Conservation (phyloP, 2,797 vertebrate species). For the Hafferia zeledoni region DNA sequence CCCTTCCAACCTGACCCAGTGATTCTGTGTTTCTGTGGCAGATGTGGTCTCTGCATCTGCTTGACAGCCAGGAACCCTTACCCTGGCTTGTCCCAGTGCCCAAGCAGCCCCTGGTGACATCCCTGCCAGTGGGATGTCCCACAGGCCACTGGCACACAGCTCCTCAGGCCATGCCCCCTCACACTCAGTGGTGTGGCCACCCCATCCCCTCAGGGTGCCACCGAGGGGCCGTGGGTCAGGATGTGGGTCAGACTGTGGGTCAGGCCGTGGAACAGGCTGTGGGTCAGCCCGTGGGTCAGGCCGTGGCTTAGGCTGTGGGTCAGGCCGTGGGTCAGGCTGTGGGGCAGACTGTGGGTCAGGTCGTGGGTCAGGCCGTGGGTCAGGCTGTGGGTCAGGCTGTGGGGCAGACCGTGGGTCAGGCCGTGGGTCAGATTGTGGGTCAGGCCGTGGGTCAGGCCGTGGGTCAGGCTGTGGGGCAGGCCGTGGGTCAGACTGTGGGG, state of each 20-base stretch:
- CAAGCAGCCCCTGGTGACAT: not conserved
- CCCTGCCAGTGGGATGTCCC: fast-evolving
- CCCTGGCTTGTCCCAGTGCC: not conserved
- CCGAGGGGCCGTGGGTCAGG: not conserved
- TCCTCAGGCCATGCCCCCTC: not conserved
- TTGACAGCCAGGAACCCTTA: not conserved
- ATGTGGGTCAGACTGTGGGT: too few species aligned
- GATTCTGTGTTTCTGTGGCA: not conserved
- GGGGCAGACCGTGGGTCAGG: not conserved
- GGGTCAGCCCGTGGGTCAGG: not conserved
- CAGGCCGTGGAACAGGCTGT: not conserved
- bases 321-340: too few species aligned
- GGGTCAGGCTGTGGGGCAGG: too few species aligned
- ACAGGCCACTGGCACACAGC: fast-evolving
- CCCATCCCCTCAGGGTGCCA: not conserved
- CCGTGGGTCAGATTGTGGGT: too few species aligned
- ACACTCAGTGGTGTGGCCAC: fast-evolving
- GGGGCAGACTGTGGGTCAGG: too few species aligned
- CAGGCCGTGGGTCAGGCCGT: too few species aligned
- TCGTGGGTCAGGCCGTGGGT: too few species aligned
- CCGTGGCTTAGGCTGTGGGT: too few species aligned
- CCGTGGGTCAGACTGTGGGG: too few species aligned
- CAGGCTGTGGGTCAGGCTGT: not conserved
- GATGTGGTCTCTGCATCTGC: fast-evolving
- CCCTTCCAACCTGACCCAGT: not conserved